phyloP scores from a whole-genome alignment of 2,113 vertebrate species.

The Struthidea cinerea region DNA sequence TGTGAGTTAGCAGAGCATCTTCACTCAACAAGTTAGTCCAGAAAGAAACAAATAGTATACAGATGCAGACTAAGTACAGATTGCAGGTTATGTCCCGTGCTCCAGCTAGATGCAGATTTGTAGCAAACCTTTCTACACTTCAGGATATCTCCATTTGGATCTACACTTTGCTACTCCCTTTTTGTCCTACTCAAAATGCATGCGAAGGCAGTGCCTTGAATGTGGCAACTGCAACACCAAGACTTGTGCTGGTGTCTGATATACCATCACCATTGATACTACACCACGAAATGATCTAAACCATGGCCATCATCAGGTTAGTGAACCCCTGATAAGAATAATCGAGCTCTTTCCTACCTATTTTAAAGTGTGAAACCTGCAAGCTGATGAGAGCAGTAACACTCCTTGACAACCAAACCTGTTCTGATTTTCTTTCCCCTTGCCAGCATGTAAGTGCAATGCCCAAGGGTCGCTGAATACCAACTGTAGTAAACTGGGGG shows the following conservation, averaged over 20 bases:
- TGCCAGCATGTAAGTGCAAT: slow-evolving; percentile 82
- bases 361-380: background rate
- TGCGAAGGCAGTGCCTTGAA: background rate
- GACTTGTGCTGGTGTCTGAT: background rate
- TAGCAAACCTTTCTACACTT: background rate
- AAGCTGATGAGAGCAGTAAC: background rate
- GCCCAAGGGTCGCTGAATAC: slow-evolving; percentile 63
- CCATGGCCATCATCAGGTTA: background rate
- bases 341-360: background rate
- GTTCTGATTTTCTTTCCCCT: background rate
- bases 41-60: background rate
- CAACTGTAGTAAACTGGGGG: slow-evolving; percentile 78
- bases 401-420: background rate
- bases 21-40: background rate
- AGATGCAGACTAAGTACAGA: background rate
- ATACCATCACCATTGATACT: background rate
- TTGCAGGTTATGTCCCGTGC: background rate
- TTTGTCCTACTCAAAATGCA: background rate
- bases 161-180: background rate
- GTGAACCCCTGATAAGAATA: background rate
- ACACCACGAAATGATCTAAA: background rate
- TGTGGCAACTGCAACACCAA: background rate
- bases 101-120: background rate
- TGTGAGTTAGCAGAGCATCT: background rate
- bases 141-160: background rate